Evolutionary conservation across 2,888 invertebrate species (phyloP), one percentile per base, ranked within the genome.

Genomic region (Nudaria mundana): DNA sequence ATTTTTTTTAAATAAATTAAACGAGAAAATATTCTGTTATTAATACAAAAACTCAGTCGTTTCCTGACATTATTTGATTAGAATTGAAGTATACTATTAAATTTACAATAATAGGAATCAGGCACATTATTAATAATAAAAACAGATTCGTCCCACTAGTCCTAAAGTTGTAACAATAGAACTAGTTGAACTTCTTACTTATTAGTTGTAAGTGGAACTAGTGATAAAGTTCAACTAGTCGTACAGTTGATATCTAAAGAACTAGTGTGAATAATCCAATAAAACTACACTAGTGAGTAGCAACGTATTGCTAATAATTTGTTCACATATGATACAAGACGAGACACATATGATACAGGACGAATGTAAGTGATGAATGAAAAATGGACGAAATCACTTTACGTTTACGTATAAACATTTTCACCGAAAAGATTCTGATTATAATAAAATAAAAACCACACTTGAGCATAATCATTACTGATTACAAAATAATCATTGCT

Each of bases 71-170:
- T 75, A 81, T 81, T 85, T 78, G 81, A 83, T 86, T 81, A 84
- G 69, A 80, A 81, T 77, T 80, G 81, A 76, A 78, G 65, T 80
- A 78, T 80, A 84, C 76, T 81, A 85, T 81, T 75, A 85, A 81
- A 79, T 79, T 75, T 84, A 87, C 73, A 82, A 76, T 85, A 86
- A 83, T 86, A 88, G 87, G 87, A 88, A 87, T 87, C 87, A 85
- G 87, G 84, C 86, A 85, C 83, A 83, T 83, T 79, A 78, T 72
- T 66, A 75, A 63, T 66, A 58, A 57, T 59, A 55, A 45, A 58
- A 20, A 20, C 8, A 20, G n/a, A n/a, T n/a, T n/a, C n/a, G n/a
- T n/a, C n/a, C n/a, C n/a, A n/a, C n/a, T n/a, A n/a, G n/a, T n/a
- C n/a, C n/a, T n/a, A n/a, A n/a, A n/a, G n/a, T n/a, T n/a, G n/a